These are phyloP conservation scores for Saccopteryx leptura DNA, from an alignment of 2,113 vertebrate genomes.

Conservation along the genomic window DNA sequence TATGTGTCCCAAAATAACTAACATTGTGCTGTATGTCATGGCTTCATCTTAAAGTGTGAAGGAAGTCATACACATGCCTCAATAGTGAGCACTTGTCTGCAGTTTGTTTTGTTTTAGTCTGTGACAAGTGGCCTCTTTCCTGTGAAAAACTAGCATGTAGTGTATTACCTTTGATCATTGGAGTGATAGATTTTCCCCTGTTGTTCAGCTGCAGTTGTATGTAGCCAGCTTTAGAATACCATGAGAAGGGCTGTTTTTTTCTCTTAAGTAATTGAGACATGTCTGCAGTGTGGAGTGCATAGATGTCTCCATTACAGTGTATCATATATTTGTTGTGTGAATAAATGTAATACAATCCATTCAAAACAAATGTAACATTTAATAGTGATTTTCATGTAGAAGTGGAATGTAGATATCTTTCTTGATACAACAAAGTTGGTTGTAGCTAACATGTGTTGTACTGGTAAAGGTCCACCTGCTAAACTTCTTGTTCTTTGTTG, in stretches of 20 bases:
- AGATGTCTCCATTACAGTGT: neutral
- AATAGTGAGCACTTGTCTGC: neutral
- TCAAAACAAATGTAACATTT: slow-evolving; percentile 66
- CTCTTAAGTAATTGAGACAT: neutral
- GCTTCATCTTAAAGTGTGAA: slow-evolving; percentile 27
- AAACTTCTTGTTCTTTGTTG: slow-evolving; percentile 58
- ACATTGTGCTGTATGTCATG: neutral
- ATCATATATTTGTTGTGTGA: slow-evolving; percentile 44
- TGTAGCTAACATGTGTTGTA: slow-evolving; percentile 67
- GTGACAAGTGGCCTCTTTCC: slow-evolving; percentile 10
- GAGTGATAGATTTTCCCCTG: neutral
- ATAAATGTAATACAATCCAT: slow-evolving; percentile 35
- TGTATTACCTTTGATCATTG: slow-evolving; percentile 16
- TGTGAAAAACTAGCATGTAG: slow-evolving; percentile 13
- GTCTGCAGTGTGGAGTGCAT: slow-evolving; percentile 6
- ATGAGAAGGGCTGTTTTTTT: neutral
- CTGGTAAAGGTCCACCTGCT: slow-evolving; percentile 67
- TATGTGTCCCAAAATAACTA: neutral
- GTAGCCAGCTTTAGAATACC: slow-evolving; percentile 4
- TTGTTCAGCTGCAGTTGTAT: slow-evolving; percentile 14
- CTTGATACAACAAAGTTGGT: slow-evolving; percentile 63
- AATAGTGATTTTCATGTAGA: slow-evolving; percentile 49
- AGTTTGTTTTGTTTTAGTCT: slow-evolving; percentile 38
- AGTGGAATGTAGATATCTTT: slow-evolving; percentile 55
- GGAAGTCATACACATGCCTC: neutral